These are phyloP conservation scores for Babylonia areolata DNA, from an alignment of 1,140 invertebrate genomes.

Conservation along the genomic window DNA sequence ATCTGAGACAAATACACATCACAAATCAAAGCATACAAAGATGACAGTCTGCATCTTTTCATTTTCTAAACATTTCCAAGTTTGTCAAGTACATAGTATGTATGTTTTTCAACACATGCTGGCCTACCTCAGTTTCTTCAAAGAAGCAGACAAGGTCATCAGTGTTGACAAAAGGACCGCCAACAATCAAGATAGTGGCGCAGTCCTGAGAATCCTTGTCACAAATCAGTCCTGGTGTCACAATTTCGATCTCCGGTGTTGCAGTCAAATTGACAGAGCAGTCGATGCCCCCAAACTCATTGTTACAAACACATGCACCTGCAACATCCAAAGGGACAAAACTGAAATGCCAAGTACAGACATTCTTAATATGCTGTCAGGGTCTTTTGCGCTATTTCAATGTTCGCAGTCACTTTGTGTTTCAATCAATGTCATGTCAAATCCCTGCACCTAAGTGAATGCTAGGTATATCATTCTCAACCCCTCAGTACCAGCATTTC, in stretches of 20 bases:
- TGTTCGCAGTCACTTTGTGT: no score
- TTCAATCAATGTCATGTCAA: no score
- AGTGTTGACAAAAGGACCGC: slow-evolving; percentile 52
- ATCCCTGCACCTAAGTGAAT: no score
- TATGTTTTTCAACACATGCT: no score
- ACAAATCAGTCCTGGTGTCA: slow-evolving; percentile 37
- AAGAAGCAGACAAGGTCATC: slow-evolving; percentile 49
- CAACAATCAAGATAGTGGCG: slow-evolving; percentile 43
- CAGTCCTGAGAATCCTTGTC: slow-evolving; percentile 37
- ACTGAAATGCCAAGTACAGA: no score
- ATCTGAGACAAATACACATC: neutral
- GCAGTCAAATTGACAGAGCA: slow-evolving; percentile 50
- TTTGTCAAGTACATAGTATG: no score
- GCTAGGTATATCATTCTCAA: no score
- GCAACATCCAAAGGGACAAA: slow-evolving; percentile 32
- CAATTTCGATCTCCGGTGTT: slow-evolving; percentile 39
- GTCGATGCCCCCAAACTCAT: slow-evolving; percentile 51
- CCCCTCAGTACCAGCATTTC: no score
- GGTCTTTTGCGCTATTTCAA: no score
- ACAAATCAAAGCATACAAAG: neutral
- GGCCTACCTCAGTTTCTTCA: slow-evolving; percentile 47
- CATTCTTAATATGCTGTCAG: no score
- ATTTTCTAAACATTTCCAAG: no score
- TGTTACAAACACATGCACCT: slow-evolving; percentile 56
- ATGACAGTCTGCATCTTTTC: no score